A percentile compares a stretch with the other conserved stretches of the same genome.
Conservation (phyloP, 23 tunicate genomes). For the Styela clava region DNA sequence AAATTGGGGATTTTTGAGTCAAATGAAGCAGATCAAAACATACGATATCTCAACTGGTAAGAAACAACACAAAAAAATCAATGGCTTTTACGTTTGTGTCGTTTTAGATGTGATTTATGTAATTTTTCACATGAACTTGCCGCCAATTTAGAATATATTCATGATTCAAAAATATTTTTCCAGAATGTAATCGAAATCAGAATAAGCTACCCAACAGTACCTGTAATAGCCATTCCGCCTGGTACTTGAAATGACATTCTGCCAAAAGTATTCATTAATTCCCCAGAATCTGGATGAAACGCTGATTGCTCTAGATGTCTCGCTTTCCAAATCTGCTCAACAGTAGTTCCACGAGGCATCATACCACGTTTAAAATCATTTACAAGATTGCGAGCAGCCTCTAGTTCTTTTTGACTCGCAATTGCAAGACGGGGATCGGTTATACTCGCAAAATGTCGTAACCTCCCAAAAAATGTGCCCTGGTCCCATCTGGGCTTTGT, state of each 20-base stretch:
- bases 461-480: slow-evolving; percentile 67
- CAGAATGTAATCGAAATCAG: too few relatives aligned
- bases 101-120: too few relatives aligned
- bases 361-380: slow-evolving; percentile 15
- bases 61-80: too few relatives aligned
- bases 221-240: slow-evolving; percentile 97
- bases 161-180: too few relatives aligned
- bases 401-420: slow-evolving; percentile 42
- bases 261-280: slow-evolving; percentile 84
- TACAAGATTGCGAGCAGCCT: slow-evolving; percentile 61
- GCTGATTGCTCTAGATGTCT: slow-evolving; percentile 87
- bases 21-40: too few relatives aligned
- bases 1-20: too few relatives aligned
- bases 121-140: too few relatives aligned
- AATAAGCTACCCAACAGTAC: too few relatives aligned
- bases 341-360: slow-evolving; percentile 47
- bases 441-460: slow-evolving; percentile 73
- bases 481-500: slow-evolving; percentile 85
- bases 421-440: slow-evolving; percentile 62
- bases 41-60: too few relatives aligned
- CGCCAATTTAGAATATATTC: too few relatives aligned
- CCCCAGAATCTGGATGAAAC: slow-evolving; percentile 83
- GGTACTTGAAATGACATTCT: slow-evolving; percentile 93
- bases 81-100: too few relatives aligned
- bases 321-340: slow-evolving; percentile 78